These are phyloP conservation scores for Drosophila sulfurigaster DNA, from an alignment of 1,140 invertebrate species.

Conservation along the genomic window DNA sequence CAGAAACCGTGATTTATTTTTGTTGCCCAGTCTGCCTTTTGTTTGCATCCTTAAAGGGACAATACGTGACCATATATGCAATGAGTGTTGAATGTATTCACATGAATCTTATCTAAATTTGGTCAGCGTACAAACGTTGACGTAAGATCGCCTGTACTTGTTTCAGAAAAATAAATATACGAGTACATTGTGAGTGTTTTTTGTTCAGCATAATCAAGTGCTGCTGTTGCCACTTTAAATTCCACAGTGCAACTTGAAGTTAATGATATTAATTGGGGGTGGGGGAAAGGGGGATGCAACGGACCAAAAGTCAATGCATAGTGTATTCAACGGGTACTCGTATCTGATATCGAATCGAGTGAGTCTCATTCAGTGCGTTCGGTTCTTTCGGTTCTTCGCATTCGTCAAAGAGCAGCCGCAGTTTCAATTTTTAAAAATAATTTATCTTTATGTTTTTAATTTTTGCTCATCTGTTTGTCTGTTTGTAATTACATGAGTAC, in stretches of 20 bases:
- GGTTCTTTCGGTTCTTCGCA: not conserved
- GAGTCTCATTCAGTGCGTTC: constrained; percentile 21
- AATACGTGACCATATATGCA: constrained; percentile 8
- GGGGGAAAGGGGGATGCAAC: not conserved
- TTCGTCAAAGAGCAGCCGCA: constrained; percentile 30
- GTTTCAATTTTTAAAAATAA: constrained; percentile 38
- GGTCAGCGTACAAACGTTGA: constrained; percentile 58
- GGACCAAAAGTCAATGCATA: constrained; percentile 41
- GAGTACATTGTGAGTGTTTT: constrained; percentile 32
- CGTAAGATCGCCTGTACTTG: constrained; percentile 68
- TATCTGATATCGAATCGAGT: constrained; percentile 1
- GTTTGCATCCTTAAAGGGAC: constrained; percentile 20
- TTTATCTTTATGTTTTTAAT: constrained; percentile 72
- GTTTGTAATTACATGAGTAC: constrained; percentile 77
- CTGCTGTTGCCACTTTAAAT: constrained; percentile 72
- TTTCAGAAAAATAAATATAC: constrained; percentile 6
- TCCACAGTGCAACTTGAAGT: constrained; percentile 64
- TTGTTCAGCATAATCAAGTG: constrained; percentile 33
- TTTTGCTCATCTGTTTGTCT: constrained; percentile 68
- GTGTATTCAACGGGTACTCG: constrained; percentile 1
- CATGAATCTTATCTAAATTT: constrained; percentile 27
- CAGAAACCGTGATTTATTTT: not conserved
- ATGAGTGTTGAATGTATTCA: constrained; percentile 22
- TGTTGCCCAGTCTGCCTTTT: constrained; percentile 12
- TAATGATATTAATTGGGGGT: constrained; percentile 36